Percentiles rank a stretch among this genome's conserved stretches.
These are phyloP conservation scores for Meteorus cinctellus DNA, from an alignment of 2,888 invertebrate genomes.

Conservation along the genomic window DNA sequence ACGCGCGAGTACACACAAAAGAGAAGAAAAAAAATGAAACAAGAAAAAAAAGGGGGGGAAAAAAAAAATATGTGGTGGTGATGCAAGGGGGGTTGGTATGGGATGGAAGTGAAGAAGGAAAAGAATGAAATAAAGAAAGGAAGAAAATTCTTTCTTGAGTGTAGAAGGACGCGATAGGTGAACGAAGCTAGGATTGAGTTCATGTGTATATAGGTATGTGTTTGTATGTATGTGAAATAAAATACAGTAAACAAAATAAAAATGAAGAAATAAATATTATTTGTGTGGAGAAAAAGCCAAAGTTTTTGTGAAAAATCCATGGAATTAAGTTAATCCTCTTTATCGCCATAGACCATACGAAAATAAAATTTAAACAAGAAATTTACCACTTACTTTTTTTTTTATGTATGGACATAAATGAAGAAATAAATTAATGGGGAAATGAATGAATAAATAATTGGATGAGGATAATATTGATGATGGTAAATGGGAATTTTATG, in stretches of 20 bases:
- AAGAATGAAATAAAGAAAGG: background rate
- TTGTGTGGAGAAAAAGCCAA: background rate
- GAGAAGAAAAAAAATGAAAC: background rate
- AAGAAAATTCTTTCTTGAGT: constrained; percentile 1
- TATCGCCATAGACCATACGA: constrained; percentile 2
- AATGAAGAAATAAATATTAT: background rate
- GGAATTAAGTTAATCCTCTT: constrained; percentile 3
- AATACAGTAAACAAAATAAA: background rate
- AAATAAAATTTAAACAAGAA: background rate
- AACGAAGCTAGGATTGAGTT: background rate
- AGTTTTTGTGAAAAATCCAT: background rate
- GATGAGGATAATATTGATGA: too few species aligned
- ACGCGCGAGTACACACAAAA: constrained; percentile 14
- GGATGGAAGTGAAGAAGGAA: background rate
- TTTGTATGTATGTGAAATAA: background rate
- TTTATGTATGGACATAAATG: background rate
- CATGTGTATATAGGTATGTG: background rate
- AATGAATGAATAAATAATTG: background rate
- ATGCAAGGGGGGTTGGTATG: too few species aligned
- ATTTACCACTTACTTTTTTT: background rate
- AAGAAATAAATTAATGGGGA: background rate
- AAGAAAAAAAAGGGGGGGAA: background rate
- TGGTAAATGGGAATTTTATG: too few species aligned
- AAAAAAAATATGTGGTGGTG: background rate
- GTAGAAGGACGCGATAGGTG: constrained; percentile 4